A percentile compares a stretch with the other conserved stretches of the same genome.
Conservation (phyloP, 2,888 invertebrate genomes). For the Actias luna region DNA sequence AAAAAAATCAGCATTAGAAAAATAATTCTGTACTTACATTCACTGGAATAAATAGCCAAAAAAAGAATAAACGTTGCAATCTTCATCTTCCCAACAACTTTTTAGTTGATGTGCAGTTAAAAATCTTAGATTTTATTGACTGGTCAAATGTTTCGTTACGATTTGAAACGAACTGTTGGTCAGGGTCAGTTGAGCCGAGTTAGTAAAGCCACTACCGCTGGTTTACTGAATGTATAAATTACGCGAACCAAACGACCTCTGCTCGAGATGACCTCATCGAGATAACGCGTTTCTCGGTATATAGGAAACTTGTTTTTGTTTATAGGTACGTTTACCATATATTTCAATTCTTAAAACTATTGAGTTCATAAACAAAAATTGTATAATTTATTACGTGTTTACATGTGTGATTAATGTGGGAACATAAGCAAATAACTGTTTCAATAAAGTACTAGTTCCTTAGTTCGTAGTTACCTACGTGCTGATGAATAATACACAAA, state of each 20-base stretch:
- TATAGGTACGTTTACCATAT: constrained; percentile 20
- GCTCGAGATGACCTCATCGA: constrained; percentile 53
- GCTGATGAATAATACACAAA: constrained; percentile 61
- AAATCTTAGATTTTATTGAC: constrained; percentile 24
- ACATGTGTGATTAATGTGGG: background rate
- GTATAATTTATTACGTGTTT: background rate
- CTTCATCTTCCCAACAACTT: constrained; percentile 54
- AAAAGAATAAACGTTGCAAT: constrained; percentile 48
- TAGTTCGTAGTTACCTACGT: constrained; percentile 35
- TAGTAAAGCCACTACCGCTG: constrained; percentile 21
- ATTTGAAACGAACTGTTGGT: constrained; percentile 23
- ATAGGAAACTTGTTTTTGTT: constrained; percentile 33
- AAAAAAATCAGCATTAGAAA: too few species aligned
- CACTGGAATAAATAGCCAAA: constrained; percentile 51
- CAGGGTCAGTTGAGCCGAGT: constrained; percentile 42
- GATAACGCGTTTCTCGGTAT: constrained; percentile 53
- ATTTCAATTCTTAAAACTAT: background rate
- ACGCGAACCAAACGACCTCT: constrained; percentile 48
- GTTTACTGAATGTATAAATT: constrained; percentile 25
- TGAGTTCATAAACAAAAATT: background rate
- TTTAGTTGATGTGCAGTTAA: constrained; percentile 28
- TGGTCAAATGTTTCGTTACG: constrained; percentile 26
- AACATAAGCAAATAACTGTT: background rate
- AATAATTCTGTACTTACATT: constrained; percentile 55
- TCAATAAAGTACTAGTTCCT: background rate